A percentile compares a stretch with the other conserved stretches of the same genome.
Evolutionary conservation across 2,113 vertebrate genomes (phyloP).

Genomic region (Ictidomys tridecemlineatus): DNA sequence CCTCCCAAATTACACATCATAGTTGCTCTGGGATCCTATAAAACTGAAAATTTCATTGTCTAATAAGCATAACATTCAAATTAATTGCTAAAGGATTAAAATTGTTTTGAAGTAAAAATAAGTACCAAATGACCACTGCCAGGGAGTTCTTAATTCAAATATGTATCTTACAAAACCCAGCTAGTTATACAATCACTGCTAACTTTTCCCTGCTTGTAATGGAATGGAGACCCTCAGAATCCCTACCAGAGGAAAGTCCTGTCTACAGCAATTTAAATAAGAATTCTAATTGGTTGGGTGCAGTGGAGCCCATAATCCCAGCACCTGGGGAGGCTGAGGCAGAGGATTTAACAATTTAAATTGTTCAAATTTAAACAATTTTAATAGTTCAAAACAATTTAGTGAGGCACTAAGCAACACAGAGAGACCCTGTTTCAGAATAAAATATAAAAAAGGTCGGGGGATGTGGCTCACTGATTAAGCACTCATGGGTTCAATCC

Average conservation of each 20-base stretch:
- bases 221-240: neutral
- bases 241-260: neutral
- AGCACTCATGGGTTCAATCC: too few species aligned
- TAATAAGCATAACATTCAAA: neutral
- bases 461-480: too few species aligned
- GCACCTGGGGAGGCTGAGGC: too few species aligned
- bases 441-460: too few species aligned
- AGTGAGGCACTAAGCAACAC: too few species aligned
- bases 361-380: too few species aligned
- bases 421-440: too few species aligned
- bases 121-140: neutral
- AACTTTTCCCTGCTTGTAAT: neutral
- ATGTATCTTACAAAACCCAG: neutral
- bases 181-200: neutral
- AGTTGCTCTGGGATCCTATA: conserved; percentile 14
- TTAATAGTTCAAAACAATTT: too few species aligned
- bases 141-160: neutral
- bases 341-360: too few species aligned
- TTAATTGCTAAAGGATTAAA: neutral
- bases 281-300: neutral
- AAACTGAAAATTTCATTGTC: conserved; percentile 1
- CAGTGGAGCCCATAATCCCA: too few species aligned
- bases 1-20: conserved; percentile 16
- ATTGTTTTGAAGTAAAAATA: neutral
- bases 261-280: neutral